Conservation (phyloP, 1,140 invertebrate species). For the Chlorops oryzae region DNA sequence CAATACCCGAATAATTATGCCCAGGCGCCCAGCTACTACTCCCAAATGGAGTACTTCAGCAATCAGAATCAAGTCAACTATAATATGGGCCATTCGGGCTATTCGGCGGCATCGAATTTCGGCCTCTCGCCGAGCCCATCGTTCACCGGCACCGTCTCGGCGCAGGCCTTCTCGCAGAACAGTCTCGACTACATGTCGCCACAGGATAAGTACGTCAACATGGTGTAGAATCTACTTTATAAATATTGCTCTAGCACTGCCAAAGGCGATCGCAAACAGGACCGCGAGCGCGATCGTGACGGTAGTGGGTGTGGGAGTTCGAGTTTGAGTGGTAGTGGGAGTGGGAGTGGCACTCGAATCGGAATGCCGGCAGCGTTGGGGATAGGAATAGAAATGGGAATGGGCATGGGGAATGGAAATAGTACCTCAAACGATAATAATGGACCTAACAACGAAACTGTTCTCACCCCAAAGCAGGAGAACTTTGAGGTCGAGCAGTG, state of each 20-base stretch:
- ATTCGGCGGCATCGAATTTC: slow-evolving; percentile 42
- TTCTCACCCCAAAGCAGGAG: too few species aligned
- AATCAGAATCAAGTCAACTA: slow-evolving; percentile 48
- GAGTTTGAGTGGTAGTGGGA: not conserved
- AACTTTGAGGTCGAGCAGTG: too few species aligned
- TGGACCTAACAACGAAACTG: too few species aligned
- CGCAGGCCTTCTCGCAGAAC: slow-evolving; percentile 46
- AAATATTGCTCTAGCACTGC: slow-evolving; percentile 37
- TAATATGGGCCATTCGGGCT: slow-evolving; percentile 46
- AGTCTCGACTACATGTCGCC: slow-evolving; percentile 48
- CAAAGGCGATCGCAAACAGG: slow-evolving; percentile 22
- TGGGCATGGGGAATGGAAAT: too few species aligned
- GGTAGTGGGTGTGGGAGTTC: not conserved
- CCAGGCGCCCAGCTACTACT: slow-evolving; percentile 52
- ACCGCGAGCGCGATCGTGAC: slow-evolving; percentile 11
- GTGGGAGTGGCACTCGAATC: not conserved
- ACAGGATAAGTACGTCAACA: slow-evolving; percentile 47
- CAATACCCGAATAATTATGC: slow-evolving; percentile 56
- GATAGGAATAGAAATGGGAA: not conserved
- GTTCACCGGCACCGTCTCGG: slow-evolving; percentile 41
- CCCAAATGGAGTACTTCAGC: slow-evolving; percentile 63
- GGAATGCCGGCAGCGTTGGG: not conserved
- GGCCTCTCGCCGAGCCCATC: slow-evolving; percentile 41
- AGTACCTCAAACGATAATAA: too few species aligned
- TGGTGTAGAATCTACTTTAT: slow-evolving; percentile 48